phyloP scores from a whole-genome alignment of 2,888 invertebrate genomes.

The Synanthedon andrenaeformis region DNA sequence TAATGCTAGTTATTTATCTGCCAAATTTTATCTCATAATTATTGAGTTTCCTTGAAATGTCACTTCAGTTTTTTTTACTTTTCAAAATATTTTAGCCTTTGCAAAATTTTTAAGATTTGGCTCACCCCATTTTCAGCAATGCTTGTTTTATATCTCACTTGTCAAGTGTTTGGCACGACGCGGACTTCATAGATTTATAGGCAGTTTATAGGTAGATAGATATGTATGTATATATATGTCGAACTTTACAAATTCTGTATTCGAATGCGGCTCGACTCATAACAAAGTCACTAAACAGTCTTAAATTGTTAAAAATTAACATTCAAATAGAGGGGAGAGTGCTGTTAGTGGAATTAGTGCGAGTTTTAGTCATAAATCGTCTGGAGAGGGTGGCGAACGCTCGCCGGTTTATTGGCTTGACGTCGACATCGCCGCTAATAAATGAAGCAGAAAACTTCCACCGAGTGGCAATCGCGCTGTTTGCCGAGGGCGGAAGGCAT shows the following conservation, averaged over 20 bases:
- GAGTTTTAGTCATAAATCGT: constrained; percentile 63
- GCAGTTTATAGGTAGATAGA: constrained; percentile 5
- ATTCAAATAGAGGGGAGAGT: constrained; percentile 58
- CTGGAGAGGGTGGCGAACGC: constrained; percentile 52
- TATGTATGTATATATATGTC: constrained; percentile 5
- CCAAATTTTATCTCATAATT: no score
- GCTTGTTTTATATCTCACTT: no score
- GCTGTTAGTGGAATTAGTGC: constrained; percentile 65
- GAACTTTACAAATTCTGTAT: constrained; percentile 25
- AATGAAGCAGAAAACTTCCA: constrained; percentile 68
- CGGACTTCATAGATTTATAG: no score
- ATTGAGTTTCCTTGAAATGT: no score
- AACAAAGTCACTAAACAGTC: constrained; percentile 50
- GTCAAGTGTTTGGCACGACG: no score
- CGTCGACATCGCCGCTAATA: constrained; percentile 62
- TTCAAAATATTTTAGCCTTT: no score
- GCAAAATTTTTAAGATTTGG: no score
- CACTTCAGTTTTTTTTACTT: no score
- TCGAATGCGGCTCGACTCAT: constrained; percentile 30
- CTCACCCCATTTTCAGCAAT: no score
- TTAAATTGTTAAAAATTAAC: constrained; percentile 67
- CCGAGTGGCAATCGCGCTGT: constrained; percentile 42
- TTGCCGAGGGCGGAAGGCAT: constrained; percentile 47
- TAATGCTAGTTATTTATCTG: no score
- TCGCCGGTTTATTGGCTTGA: constrained; percentile 55